Evolutionary conservation across 2,888 invertebrate species (phyloP).

Genomic region (Latrodectus hesperus): DNA sequence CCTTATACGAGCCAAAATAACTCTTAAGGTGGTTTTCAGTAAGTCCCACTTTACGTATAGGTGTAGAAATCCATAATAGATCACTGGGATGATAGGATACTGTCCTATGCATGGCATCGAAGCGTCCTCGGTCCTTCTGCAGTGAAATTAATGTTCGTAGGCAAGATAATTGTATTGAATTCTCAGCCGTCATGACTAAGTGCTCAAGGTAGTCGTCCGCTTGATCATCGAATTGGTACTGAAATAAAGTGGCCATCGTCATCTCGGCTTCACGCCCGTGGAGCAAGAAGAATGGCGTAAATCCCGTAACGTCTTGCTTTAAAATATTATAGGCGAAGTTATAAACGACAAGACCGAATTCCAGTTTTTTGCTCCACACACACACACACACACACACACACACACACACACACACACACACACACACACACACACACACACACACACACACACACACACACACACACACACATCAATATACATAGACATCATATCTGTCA

Average conservation of each 20-base stretch:
- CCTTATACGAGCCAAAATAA: too few relatives aligned
- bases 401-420: neutral
- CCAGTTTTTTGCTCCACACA: neutral
- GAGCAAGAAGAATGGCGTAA: neutral
- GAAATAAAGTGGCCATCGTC: neutral
- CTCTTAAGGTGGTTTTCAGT: too few relatives aligned
- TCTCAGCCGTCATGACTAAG: neutral
- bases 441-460: neutral
- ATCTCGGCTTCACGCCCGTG: neutral
- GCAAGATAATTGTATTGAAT: neutral
- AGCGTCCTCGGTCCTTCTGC: too few relatives aligned
- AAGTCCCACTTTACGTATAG: too few relatives aligned
- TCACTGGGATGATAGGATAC: too few relatives aligned
- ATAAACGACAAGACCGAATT: neutral
- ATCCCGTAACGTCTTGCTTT: neutral
- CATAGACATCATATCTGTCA: neutral
- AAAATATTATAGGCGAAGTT: neutral
- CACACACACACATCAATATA: neutral
- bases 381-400: neutral
- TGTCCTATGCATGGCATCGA: too few relatives aligned
- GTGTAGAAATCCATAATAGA: too few relatives aligned
- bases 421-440: neutral
- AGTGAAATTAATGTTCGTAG: too few relatives aligned
- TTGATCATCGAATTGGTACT: neutral
- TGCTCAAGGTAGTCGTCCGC: neutral